These are phyloP conservation scores for Corythoichthys intestinalis DNA, from an alignment of 2,113 vertebrate species.

Conservation along the genomic window DNA sequence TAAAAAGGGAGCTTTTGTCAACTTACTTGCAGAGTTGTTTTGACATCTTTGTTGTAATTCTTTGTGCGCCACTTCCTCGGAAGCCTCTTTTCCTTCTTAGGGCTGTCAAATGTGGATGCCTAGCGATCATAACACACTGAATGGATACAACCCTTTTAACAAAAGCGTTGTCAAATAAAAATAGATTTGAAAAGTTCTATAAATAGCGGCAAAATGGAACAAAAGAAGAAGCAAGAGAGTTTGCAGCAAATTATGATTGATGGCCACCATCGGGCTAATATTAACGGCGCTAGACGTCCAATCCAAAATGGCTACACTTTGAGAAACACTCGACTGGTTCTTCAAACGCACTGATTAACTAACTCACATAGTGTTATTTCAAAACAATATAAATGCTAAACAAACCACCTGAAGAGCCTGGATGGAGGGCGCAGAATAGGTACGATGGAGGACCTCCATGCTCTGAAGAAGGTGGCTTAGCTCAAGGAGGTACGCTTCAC, in stretches of 20 bases:
- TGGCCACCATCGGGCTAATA: not conserved
- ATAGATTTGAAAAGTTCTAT: constrained; percentile 1
- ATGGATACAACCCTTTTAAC: not conserved
- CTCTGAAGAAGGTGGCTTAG: constrained; percentile 90
- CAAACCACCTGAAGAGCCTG: constrained; percentile 87
- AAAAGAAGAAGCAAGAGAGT: not conserved
- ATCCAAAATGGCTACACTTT: too few relatives aligned
- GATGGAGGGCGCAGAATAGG: constrained; percentile 92
- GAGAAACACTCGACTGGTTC: not conserved
- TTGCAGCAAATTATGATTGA: not conserved
- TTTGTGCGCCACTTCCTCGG: constrained; percentile 87
- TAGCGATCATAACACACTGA: constrained; percentile 39
- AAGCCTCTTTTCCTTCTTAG: constrained; percentile 92
- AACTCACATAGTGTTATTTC: not conserved
- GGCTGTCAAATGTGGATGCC: constrained; percentile 88
- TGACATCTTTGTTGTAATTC: constrained; percentile 88
- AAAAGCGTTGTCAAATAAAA: not conserved
- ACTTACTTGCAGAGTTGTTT: constrained; percentile 90
- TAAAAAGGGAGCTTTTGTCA: not conserved
- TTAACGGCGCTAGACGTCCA: too few relatives aligned
- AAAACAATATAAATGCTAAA: not conserved
- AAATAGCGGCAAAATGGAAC: not conserved
- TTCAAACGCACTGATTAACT: not conserved
- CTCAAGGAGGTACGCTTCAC: constrained; percentile 86
- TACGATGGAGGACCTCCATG: constrained; percentile 96